Evolutionary conservation across 2,797 vertebrate species (phyloP), one percentile per base, ranked within the genome.

Genomic region (Scolopax rusticola): DNA sequence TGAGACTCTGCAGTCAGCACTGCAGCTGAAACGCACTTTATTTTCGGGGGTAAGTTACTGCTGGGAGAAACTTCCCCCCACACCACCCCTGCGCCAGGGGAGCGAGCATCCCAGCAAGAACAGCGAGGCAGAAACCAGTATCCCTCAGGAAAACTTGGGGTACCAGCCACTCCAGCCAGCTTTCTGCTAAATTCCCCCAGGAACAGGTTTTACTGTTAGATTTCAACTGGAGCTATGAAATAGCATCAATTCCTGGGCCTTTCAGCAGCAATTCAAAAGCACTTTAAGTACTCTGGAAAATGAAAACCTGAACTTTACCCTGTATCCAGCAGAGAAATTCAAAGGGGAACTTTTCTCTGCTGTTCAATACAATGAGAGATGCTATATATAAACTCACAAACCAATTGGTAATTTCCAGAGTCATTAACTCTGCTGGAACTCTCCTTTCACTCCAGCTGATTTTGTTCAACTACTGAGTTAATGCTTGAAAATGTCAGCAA

Each of bases 341-440:
- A 90, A 86, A 90, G 28, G 32, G 57, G 30, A 27, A 73, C 82
- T 73, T 92, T 84, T 79, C 16, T 79, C 65, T 84, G 71, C 78
- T 79, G 48, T 81, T 95, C 64, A n/a, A 38, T 53, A 94, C 95
- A 94, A 88, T 64, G 83, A 90, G 23, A 76, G 28, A 50, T 1
- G 8, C 95, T 94, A 95, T 94, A 95, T 92, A 96, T 95, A 94
- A 91, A 86, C 94, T 93, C 85, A 69, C 87, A 91, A 95, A 86
- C 94, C 91, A 81, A 59, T 41, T 12, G n/a, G 87, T 86, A 90
- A 89, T 91, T 93, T 94, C 74, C 85, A 96, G 93, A 84, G 80
- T 74, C 85, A 67, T 96, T 96, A 96, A 60, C 94, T 60, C 96
- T 41, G 93, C 90, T 91, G 94, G 95, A 91, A 24, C 57, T 70